Evolutionary conservation across 2,797 vertebrate species (phyloP), one percentile per base, ranked within the genome.

Genomic region (Danio tinwini): DNA sequence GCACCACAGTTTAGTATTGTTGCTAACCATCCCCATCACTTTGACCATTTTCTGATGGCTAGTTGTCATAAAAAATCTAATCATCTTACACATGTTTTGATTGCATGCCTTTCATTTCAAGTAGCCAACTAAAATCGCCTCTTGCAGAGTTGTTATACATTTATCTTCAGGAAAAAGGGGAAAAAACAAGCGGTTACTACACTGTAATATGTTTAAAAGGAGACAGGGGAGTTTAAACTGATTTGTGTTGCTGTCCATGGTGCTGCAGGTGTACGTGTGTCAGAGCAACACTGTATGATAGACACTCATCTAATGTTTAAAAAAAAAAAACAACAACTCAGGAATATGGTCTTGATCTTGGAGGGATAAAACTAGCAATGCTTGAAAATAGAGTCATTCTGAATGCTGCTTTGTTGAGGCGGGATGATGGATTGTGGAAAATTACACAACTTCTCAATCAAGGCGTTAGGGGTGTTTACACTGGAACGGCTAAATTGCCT

Each of bases 201-300:
- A 61, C 16, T 16, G 53, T 19, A 1, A 3, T 19, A 17, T 55
- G 58, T 40, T 13, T 39, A 4, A 16, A 61, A 8, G 14, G 13
- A 61, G 13, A 39, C 6, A 37, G 58, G 39, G 7, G 62, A 17
- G 21, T 19, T n/a, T 29, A 29, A 29, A 29, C 29, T 29, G 1
- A 29, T 3, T 29, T 29, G 44, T 49, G 72, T 62, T 49, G 72
- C 72, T 74, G 58, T 74, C 72, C 72, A 17, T 74, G 72, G 72
- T 74, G 29, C 72, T 74, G 40, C 55, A 73, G 70, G 70, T 73
- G 55, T 19, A 12, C 1, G 17, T 12, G 49, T 50, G 37, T 69
- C 29, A 17, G 67, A 40, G 10, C 11, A 53, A 40, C 67, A 53
- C 29, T 9, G 5, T 9, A 11, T 11, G 16, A 29, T 1, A 29